Conservation (phyloP, 2,113 vertebrate species). For the Phylloscopus whistleri region DNA sequence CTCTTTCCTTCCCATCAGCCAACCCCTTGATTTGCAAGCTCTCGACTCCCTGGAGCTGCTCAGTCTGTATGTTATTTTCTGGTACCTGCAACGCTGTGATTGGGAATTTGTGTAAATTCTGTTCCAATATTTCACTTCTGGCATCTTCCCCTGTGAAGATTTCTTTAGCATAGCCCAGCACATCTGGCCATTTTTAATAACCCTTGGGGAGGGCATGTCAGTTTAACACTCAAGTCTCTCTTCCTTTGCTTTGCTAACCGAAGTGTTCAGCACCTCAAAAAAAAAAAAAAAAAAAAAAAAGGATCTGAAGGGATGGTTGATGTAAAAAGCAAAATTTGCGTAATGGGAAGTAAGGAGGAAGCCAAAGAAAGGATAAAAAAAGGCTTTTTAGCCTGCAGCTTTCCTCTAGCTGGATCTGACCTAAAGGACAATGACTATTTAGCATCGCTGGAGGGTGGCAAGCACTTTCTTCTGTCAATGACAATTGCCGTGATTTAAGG, state of each 20-base stretch:
- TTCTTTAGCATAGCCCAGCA: neutral
- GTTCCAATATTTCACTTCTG: neutral
- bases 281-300: neutral
- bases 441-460: neutral
- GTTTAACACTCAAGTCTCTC: conserved; percentile 6
- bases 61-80: neutral
- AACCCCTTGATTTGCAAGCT: neutral
- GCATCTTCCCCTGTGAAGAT: neutral
- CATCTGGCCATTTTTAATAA: neutral
- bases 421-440: neutral
- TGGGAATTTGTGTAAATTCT: neutral
- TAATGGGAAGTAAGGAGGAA: neutral
- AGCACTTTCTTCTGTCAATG: neutral
- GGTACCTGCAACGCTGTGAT: neutral
- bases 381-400: neutral
- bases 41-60: neutral
- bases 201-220: neutral
- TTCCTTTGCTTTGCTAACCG: neutral
- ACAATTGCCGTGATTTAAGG: neutral
- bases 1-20: neutral
- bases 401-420: neutral
- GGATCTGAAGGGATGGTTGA: neutral
- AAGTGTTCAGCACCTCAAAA: neutral
- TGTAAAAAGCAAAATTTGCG: neutral
- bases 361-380: neutral